phyloP scores from a whole-genome alignment of 2,888 invertebrate species.

The Dolichopus griseipennis region DNA sequence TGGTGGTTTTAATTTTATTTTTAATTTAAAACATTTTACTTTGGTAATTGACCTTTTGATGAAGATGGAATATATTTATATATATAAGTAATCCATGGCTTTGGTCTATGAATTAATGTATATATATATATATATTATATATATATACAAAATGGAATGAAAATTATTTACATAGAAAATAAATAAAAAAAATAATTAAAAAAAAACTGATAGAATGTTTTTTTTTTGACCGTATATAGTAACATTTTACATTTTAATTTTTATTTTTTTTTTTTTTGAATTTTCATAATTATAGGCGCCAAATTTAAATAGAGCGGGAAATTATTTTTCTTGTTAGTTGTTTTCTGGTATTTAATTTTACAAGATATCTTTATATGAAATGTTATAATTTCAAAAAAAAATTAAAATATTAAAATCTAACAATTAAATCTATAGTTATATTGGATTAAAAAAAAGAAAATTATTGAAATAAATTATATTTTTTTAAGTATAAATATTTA shows the following conservation, averaged over 20 bases:
- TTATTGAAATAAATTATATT: no score
- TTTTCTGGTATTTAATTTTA: conserved; percentile 1
- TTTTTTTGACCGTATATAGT: neutral
- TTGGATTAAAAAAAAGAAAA: no score
- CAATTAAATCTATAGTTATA: no score
- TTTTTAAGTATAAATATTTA: no score
- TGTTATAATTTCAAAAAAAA: no score
- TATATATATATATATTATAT: neutral
- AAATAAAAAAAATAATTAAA: neutral
- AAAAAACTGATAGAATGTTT: no score
- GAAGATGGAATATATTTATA: neutral
- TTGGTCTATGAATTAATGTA: no score
- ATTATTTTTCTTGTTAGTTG: neutral
- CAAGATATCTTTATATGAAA: neutral
- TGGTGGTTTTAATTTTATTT: neutral
- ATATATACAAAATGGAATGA: neutral
- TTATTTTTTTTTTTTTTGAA: no score
- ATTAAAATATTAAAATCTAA: no score
- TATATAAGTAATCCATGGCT: neutral
- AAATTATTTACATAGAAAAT: neutral
- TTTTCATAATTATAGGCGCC: neutral
- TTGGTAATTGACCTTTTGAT: conserved; percentile 4
- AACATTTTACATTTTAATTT: neutral
- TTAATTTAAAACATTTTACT: neutral
- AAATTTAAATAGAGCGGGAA: neutral